These are phyloP conservation scores for Rhabditoides inermis DNA, from an alignment of 2,888 invertebrate species.

Conservation along the genomic window DNA sequence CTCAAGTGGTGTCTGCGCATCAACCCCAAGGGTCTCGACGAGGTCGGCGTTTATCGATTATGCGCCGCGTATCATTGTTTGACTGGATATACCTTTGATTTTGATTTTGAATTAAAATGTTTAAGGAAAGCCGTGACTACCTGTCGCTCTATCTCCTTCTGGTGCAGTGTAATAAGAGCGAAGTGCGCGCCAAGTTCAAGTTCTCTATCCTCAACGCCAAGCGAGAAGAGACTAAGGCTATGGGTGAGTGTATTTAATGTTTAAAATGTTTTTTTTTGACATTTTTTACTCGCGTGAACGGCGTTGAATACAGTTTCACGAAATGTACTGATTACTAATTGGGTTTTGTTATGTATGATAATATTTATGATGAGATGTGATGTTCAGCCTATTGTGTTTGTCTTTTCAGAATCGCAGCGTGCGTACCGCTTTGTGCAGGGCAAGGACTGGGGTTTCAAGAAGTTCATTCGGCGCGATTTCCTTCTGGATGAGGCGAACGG, in stretches of 20 bases:
- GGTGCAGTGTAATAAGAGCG: constrained; percentile 98
- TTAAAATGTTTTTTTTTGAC: background rate
- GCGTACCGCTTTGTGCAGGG: constrained; percentile 99
- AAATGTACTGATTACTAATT: no score
- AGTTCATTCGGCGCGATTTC: constrained; percentile 96
- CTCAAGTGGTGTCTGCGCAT: constrained; percentile 99
- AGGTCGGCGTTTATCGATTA: no score
- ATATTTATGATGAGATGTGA: background rate
- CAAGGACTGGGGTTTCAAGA: constrained; percentile 99
- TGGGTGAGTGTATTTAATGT: constrained; percentile 73
- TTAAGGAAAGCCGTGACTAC: constrained; percentile 99
- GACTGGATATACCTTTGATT: constrained; percentile 57
- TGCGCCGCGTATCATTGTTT: no score
- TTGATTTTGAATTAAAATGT: background rate
- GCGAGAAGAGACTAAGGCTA: constrained; percentile 98
- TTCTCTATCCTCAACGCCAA: constrained; percentile 99
- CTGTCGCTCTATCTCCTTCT: constrained; percentile 93
- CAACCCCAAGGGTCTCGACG: constrained; percentile 93
- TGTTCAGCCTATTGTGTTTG: background rate
- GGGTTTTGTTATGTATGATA: no score
- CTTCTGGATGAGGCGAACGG: constrained; percentile 97
- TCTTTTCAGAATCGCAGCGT: constrained; percentile 69
- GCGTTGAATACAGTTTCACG: background rate
- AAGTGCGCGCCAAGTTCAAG: constrained; percentile 99
- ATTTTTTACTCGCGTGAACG: background rate